A percentile compares a stretch with the other conserved stretches of the same genome.
Evolutionary conservation across 2,797 vertebrate species (phyloP).

Genomic region (Alfaro cultratus): DNA sequence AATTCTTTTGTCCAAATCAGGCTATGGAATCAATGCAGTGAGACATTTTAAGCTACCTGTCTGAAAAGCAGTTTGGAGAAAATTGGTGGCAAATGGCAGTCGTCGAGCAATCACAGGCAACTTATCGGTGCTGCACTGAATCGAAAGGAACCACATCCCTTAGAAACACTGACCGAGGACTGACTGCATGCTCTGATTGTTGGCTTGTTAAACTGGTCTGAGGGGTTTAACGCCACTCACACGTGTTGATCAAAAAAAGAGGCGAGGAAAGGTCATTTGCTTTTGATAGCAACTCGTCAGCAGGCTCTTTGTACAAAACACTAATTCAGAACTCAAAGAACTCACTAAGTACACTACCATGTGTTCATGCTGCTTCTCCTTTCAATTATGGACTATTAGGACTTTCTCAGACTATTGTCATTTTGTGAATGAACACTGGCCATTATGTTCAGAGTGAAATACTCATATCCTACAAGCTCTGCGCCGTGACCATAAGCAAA

Average conservation of each 20-base stretch:
- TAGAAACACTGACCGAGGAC: constrained; percentile 29
- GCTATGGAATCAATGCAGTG: constrained; percentile 19
- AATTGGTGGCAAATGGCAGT: constrained; percentile 22
- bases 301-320: constrained; percentile 25
- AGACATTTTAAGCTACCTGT: constrained; percentile 42
- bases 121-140: constrained; percentile 71
- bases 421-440: not conserved
- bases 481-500: not conserved
- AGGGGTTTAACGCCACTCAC: constrained; percentile 59
- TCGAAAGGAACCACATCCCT: constrained; percentile 28
- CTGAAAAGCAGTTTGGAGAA: constrained; percentile 33
- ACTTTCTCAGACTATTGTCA: not conserved
- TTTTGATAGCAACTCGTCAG: constrained; percentile 70
- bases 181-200: constrained; percentile 41
- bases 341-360: constrained; percentile 1
- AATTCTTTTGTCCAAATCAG: constrained; percentile 20
- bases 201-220: constrained; percentile 41
- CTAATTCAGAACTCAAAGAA: constrained; percentile 10
- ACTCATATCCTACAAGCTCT: not conserved
- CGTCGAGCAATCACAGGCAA: constrained; percentile 54
- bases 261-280: constrained; percentile 49
- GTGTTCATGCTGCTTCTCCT: constrained; percentile 27
- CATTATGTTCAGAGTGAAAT: not conserved
- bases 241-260: constrained; percentile 31
- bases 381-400: constrained; percentile 29